Base-by-base conservation (phyloP, 2,888 invertebrate genomes). In the Drosophila stalkeri region DNA sequence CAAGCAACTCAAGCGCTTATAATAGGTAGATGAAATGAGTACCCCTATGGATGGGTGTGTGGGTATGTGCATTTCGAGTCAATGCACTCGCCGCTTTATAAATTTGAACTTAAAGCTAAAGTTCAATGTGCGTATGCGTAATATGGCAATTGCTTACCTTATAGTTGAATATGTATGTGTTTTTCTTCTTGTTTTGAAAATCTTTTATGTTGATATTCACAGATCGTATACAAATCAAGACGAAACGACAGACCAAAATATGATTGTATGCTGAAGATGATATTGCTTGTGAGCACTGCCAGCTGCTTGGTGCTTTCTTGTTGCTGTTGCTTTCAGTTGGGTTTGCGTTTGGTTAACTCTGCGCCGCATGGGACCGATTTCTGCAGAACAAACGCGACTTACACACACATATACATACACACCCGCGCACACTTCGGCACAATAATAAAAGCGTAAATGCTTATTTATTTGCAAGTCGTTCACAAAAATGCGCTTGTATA, bases 371-470 rank as follows among this genome's bases (percentile, higher is more conserved):
- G 86, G 86, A 87, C 81, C 86, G 80, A 86, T 87, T 90, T 90
- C 90, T 65, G 73, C 55, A 65, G 86, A 86, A 83, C 66, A 72
- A 81, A 59, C 55, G 63, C 65, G 64, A 72, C 66, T 62, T 39
- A 35, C 56, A 27, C 56, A 47, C 54, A 43, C 61, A 61, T 55
- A 49, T 61, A 59, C 52, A 39, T 3, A 74, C 65, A 71, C 61
- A 61, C 59, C 47, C 64, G 65, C 54, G 39, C 59, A 75, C 72
- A 75, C 71, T 78, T 66, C 60, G 70, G 75, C 78, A 78, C 83
- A 82, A 87, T 80, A 87, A 90, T 86, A 87, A 90, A 90, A 83
- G 86, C 86, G 89, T 90, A 90, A 87, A 87, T 87, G 86, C 86
- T 90, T 90, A 87, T 87, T 87, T 87, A 87, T 87, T 87, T 86